Conservation (phyloP, 2,113 vertebrate genomes). For the Cichladusa arquata region DNA sequence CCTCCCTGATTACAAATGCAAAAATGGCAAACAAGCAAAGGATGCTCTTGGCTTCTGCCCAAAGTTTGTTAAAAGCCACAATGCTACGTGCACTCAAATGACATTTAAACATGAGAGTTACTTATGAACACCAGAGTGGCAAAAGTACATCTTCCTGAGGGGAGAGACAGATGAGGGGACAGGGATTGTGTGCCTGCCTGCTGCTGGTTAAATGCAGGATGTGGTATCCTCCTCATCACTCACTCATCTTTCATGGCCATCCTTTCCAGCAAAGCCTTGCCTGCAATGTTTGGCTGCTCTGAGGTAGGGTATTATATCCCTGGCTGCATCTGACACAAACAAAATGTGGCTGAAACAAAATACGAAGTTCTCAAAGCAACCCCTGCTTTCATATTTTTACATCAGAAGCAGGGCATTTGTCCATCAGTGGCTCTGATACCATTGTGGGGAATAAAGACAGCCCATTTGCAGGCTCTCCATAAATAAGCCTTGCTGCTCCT, state of each 20-base stretch:
- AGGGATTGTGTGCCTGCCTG: background rate
- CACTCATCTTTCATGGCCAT: background rate
- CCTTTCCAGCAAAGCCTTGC: background rate
- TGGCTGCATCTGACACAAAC: background rate
- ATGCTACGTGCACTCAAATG: background rate
- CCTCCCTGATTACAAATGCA: background rate
- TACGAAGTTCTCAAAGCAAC: background rate
- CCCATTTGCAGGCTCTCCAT: background rate
- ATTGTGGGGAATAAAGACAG: background rate
- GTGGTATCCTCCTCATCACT: background rate
- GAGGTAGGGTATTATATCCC: background rate
- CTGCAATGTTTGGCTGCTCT: constrained; percentile 40
- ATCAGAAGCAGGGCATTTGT: constrained; percentile 34
- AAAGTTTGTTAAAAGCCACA: background rate
- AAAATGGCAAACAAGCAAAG: background rate
- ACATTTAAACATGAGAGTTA: background rate
- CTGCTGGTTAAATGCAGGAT: background rate
- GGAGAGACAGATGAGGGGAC: background rate
- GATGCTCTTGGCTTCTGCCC: background rate
- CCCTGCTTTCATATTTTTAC: background rate
- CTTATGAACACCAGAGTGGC: background rate
- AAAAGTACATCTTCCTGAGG: background rate
- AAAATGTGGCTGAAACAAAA: constrained; percentile 29
- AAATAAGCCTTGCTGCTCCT: constrained; percentile 17
- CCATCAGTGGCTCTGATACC: background rate